Evolutionary conservation across 2,888 invertebrate genomes (phyloP).

Genomic region (Conchocele bisecta): DNA sequence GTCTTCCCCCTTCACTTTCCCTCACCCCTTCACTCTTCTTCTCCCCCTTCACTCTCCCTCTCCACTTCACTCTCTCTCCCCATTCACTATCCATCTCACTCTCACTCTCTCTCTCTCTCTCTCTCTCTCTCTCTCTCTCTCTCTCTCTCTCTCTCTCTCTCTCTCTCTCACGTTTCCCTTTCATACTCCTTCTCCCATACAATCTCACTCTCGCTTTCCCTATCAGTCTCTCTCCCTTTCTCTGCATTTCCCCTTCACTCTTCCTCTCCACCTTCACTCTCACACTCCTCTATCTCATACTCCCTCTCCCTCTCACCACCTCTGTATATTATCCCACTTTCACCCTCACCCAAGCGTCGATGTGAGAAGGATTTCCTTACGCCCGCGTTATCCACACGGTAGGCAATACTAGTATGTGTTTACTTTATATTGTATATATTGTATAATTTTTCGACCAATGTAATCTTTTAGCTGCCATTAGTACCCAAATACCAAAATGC

Average conservation of each 20-base stretch:
- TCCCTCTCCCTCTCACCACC: conserved; percentile 4
- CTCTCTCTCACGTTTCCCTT: conserved; percentile 3
- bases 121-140: not conserved
- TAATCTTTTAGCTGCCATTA: no score
- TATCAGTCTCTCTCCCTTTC: conserved; percentile 2
- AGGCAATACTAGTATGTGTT: no score
- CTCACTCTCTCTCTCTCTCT: conserved; percentile 1
- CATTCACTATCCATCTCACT: not conserved
- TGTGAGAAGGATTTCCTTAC: no score
- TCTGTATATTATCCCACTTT: no score
- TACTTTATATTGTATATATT: no score
- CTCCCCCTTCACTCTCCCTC: not conserved
- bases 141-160: conserved; percentile 2
- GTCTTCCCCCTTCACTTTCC: not conserved
- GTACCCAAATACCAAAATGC: no score
- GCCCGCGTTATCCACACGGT: no score
- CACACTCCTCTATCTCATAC: not conserved
- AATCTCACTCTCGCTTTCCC: not conserved
- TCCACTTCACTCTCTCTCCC: conserved; percentile 2
- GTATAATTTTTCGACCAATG: no score
- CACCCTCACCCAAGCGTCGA: no score
- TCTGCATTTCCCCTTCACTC: conserved; percentile 8
- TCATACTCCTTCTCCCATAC: not conserved
- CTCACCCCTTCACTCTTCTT: conserved; percentile 3
- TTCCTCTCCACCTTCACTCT: not conserved